These are phyloP conservation scores for Clinocottus analis DNA, from an alignment of 2,113 vertebrate genomes.

Conservation along the genomic window DNA sequence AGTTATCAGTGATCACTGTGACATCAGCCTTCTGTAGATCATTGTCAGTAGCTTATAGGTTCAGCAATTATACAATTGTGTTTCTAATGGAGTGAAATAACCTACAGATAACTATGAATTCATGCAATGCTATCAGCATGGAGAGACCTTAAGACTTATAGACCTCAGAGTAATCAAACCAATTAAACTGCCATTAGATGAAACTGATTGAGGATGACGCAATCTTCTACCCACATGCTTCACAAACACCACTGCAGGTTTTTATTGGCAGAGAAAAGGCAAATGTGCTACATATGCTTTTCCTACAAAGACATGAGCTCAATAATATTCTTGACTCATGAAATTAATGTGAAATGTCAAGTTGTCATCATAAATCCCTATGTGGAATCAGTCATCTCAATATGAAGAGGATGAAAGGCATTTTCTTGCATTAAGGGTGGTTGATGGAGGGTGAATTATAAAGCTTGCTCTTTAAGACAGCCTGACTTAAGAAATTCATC, in stretches of 20 bases:
- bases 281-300: conserved; percentile 1
- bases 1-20: background rate
- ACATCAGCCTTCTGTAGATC: background rate
- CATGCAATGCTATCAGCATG: conserved; percentile 16
- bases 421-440: conserved; percentile 33
- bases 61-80: conserved; percentile 17
- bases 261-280: background rate
- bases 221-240: conserved; percentile 17
- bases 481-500: conserved; percentile 33
- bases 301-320: background rate
- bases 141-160: conserved; percentile 35
- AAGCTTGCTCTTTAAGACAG: conserved; percentile 9
- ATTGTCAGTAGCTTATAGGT: background rate
- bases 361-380: conserved; percentile 20
- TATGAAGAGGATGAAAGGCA: conserved; percentile 4
- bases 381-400: conserved; percentile 18
- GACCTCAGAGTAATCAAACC: conserved; percentile 60
- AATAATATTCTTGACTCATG: background rate
- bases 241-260: conserved; percentile 16
- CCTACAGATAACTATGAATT: conserved; percentile 24
- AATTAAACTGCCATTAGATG: conserved; percentile 60
- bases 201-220: conserved; percentile 33
- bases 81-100: conserved; percentile 24
- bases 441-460: conserved; percentile 34
- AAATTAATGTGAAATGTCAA: conserved; percentile 41